phyloP scores from a whole-genome alignment of 2,113 vertebrate species.

The Apteryx owenii region DNA sequence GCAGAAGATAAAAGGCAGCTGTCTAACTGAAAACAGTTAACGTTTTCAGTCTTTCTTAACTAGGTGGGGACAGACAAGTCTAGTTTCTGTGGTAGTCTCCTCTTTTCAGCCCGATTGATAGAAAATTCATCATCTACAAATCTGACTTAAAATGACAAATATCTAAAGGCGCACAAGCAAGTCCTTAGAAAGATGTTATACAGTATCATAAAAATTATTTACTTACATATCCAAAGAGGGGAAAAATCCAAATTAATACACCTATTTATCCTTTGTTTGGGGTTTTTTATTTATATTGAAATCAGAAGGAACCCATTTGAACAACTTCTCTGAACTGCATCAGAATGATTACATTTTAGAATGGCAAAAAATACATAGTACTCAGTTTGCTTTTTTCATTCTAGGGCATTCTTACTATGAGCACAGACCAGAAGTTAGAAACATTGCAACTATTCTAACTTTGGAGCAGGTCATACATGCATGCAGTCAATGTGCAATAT shows the following conservation, averaged over 20 bases:
- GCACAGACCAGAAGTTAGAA: background rate
- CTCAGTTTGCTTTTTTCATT: background rate
- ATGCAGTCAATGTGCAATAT: background rate
- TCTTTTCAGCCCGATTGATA: background rate
- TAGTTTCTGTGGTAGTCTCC: background rate
- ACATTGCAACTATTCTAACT: background rate
- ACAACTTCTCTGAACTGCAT: no score
- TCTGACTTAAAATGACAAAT: background rate
- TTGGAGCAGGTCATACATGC: background rate
- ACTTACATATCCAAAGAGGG: background rate
- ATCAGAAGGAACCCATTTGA: no score
- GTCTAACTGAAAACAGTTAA: background rate
- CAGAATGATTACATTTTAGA: background rate
- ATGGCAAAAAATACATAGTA: background rate
- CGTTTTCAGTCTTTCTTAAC: slow-evolving; percentile 1
- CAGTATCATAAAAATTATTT: background rate
- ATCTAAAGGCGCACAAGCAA: background rate
- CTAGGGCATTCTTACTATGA: background rate
- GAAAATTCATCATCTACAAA: background rate
- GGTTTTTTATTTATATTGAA: no score
- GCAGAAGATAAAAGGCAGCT: background rate
- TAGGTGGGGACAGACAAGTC: background rate
- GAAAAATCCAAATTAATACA: background rate
- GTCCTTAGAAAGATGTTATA: background rate
- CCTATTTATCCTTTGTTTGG: background rate